Percentiles rank a stretch among this genome's conserved stretches.
Conservation (phyloP, 2,888 invertebrate species). For the Zygogramma bicolorata region DNA sequence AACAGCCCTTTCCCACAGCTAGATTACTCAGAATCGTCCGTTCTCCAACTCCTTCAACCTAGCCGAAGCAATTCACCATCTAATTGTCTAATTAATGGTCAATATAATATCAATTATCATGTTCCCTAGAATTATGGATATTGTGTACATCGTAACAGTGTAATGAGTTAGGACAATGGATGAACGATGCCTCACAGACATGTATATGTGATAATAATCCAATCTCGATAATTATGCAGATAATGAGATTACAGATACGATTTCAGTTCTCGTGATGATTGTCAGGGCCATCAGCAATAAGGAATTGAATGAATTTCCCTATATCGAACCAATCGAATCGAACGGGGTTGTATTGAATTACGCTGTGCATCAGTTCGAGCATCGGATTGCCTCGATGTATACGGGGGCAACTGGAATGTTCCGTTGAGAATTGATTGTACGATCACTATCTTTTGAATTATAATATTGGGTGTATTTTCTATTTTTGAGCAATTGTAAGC, state of each 20-base stretch:
- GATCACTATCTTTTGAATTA: no score
- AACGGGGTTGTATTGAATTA: neutral
- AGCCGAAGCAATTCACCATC: neutral
- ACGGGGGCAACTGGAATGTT: neutral
- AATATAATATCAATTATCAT: slow-evolving; percentile 15
- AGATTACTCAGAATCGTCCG: no score
- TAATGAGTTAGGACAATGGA: slow-evolving; percentile 43
- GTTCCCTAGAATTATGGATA: slow-evolving; percentile 7
- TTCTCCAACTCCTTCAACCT: neutral
- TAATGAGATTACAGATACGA: slow-evolving; percentile 33
- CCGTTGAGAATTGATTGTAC: neutral
- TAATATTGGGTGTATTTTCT: no score
- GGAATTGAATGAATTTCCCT: slow-evolving; percentile 22
- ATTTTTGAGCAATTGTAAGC: no score
- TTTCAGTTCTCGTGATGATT: slow-evolving; percentile 26
- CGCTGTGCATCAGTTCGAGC: neutral
- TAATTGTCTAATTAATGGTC: neutral
- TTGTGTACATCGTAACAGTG: slow-evolving; percentile 28
- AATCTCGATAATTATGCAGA: slow-evolving; percentile 33
- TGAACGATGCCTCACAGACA: slow-evolving; percentile 45
- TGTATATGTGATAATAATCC: slow-evolving; percentile 44
- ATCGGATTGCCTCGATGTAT: neutral
- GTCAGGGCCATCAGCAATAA: slow-evolving; percentile 21
- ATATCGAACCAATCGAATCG: neutral
- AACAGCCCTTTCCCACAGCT: no score